Conservation (phyloP, 2,113 vertebrate genomes). For the Mixornis gularis region DNA sequence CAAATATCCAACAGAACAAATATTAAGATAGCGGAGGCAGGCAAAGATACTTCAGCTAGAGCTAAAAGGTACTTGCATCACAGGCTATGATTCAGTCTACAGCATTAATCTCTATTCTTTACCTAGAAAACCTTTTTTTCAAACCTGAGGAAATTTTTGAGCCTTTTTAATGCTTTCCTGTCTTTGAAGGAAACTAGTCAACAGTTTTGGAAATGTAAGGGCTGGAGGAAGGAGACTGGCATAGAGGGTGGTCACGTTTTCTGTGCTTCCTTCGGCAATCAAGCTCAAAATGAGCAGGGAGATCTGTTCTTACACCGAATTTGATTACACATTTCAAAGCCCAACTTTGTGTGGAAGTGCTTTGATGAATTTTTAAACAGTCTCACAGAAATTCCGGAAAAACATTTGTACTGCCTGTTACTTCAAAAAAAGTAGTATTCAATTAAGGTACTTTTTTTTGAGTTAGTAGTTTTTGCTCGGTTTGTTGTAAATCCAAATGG, state of each 20-base stretch:
- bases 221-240: neutral
- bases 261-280: neutral
- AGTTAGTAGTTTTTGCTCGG: neutral
- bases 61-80: neutral
- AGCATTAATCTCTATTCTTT: neutral
- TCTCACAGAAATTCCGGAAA: neutral
- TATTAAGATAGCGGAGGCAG: neutral
- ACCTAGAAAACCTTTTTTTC: neutral
- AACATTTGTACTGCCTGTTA: neutral
- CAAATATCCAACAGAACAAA: neutral
- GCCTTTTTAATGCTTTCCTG: neutral
- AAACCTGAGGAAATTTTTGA: neutral
- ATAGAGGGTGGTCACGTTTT: neutral
- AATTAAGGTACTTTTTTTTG: neutral
- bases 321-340: neutral
- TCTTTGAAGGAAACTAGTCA: neutral
- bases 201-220: neutral
- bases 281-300: neutral
- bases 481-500: neutral
- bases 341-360: neutral
- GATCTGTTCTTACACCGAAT: neutral
- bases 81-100: neutral
- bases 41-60: neutral
- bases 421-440: neutral
- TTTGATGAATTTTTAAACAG: constrained; percentile 49